Evolutionary conservation across 2,113 vertebrate species (phyloP).

Genomic region (Saguinus imperator): DNA sequence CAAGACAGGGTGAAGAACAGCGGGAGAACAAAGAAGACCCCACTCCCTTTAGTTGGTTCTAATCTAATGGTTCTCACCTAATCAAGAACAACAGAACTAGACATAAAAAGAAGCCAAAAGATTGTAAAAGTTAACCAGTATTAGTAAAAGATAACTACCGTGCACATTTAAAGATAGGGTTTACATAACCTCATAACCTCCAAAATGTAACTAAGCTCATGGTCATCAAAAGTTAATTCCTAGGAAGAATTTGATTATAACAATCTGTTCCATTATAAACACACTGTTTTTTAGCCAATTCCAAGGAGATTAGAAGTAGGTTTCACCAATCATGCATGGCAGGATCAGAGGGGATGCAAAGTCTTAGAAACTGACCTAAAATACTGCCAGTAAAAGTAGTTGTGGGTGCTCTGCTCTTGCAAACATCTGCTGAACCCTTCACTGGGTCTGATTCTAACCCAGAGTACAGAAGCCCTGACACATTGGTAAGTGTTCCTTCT

Average conservation of each 20-base stretch:
- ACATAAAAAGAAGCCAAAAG: background rate
- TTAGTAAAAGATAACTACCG: background rate
- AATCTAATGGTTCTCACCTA: background rate
- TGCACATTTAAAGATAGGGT: background rate
- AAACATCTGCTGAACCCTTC: background rate
- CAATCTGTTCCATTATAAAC: background rate
- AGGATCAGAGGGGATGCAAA: background rate
- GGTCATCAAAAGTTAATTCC: background rate
- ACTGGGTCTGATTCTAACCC: background rate
- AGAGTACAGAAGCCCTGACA: background rate
- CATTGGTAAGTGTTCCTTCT: background rate
- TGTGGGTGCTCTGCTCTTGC: background rate
- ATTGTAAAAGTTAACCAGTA: background rate
- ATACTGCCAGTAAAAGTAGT: background rate
- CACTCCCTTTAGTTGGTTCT: background rate
- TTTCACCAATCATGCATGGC: background rate
- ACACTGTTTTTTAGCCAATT: background rate
- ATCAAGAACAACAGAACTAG: background rate
- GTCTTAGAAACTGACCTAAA: background rate
- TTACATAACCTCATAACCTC: background rate
- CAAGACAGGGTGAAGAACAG: background rate
- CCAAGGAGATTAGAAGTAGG: background rate
- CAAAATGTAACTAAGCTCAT: background rate
- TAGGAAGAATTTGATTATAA: background rate
- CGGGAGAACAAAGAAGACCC: background rate